phyloP scores from a whole-genome alignment of 2,113 vertebrate species.

The Pachycephala philippinensis region DNA sequence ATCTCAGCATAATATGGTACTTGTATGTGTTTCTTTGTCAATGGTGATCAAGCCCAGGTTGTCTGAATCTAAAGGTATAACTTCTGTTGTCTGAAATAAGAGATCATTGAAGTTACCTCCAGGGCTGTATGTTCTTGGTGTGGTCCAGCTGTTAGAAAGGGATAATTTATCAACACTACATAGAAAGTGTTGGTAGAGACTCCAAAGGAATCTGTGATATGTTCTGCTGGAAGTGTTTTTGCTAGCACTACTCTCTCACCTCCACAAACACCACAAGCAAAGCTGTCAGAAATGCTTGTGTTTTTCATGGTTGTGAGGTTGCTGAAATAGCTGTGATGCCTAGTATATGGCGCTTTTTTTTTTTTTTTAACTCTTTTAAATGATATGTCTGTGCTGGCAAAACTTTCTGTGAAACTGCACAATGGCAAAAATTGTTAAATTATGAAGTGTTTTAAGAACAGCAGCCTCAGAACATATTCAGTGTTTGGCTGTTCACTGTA shows the following conservation, averaged over 20 bases:
- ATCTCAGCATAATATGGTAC: accelerated
- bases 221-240: background rate
- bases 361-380: background rate
- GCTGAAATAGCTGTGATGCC: background rate
- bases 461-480: background rate
- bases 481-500: background rate
- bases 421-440: background rate
- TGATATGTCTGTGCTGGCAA: background rate
- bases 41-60: background rate
- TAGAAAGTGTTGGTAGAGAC: background rate
- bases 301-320: background rate
- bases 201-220: background rate
- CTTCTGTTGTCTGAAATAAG: background rate
- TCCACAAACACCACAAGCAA: background rate
- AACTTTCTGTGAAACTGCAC: background rate
- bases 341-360: background rate
- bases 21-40: background rate
- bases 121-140: background rate
- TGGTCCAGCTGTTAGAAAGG: background rate
- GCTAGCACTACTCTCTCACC: background rate
- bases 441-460: background rate
- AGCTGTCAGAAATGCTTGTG: background rate
- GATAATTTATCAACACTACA: background rate
- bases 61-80: background rate
- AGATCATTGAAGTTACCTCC: background rate